Conservation (phyloP, 2,888 invertebrate species). For the Acrobasis suavella region DNA sequence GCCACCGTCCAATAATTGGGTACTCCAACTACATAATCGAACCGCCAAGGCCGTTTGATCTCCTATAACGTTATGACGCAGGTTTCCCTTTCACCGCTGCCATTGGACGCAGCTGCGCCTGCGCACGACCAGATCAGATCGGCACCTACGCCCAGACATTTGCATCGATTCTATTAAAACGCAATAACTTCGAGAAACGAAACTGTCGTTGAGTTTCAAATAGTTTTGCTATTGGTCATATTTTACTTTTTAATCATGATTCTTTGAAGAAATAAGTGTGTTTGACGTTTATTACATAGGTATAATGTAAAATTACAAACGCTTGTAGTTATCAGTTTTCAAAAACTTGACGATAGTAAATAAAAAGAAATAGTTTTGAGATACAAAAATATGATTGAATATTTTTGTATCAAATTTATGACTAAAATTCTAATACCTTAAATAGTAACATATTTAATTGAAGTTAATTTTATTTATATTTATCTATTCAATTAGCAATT, state of each 20-base stretch:
- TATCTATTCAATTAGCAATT: too few relatives aligned
- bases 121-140: slow-evolving; percentile 41
- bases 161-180: slow-evolving; percentile 30
- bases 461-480: too few relatives aligned
- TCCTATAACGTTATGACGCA: slow-evolving; percentile 57
- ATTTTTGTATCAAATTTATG: too few relatives aligned
- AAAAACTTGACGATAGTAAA: too few relatives aligned
- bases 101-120: slow-evolving; percentile 50
- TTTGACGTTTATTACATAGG: too few relatives aligned
- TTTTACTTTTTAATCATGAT: neutral
- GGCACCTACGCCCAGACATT: slow-evolving; percentile 47
- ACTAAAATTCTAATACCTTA: too few relatives aligned
- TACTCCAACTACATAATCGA: slow-evolving; percentile 35
- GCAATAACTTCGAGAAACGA: slow-evolving; percentile 11
- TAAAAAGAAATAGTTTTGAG: too few relatives aligned
- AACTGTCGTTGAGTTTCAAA: neutral
- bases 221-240: neutral
- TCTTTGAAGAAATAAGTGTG: neutral
- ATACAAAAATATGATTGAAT: too few relatives aligned
- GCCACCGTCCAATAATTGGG: slow-evolving; percentile 26
- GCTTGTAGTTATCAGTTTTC: too few relatives aligned
- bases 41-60: slow-evolving; percentile 29
- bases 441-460: too few relatives aligned
- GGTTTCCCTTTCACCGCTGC: slow-evolving; percentile 71
- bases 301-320: too few relatives aligned